phyloP scores from a whole-genome alignment of 2,113 vertebrate species.

The Barbus barbus region DNA sequence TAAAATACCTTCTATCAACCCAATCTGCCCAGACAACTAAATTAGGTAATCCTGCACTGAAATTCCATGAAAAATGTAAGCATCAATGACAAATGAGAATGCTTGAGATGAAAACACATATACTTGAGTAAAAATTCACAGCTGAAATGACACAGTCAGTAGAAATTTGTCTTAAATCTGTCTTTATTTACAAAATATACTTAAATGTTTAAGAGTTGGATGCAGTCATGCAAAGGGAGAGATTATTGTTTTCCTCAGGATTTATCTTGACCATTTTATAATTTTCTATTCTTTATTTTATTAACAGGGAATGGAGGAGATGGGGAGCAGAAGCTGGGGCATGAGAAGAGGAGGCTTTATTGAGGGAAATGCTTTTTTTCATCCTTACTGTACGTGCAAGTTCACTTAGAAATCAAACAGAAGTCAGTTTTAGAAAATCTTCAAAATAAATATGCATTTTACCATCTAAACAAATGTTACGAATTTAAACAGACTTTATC shows the following conservation, averaged over 20 bases:
- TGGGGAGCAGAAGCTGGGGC: not conserved
- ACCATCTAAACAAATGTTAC: conserved; percentile 65
- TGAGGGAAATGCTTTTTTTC: conserved; percentile 57
- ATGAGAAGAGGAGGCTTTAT: not conserved
- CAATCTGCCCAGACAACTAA: not conserved
- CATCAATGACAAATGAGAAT: not conserved
- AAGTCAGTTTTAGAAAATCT: conserved; percentile 67
- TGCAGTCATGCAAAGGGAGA: conserved; percentile 36
- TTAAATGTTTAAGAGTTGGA: conserved; percentile 78
- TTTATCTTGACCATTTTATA: not conserved
- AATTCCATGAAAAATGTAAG: not conserved
- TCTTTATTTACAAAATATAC: conserved; percentile 99
- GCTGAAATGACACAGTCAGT: conserved; percentile 1
- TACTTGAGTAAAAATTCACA: not conserved
- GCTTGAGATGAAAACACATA: not conserved
- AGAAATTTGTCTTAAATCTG: conserved; percentile 81
- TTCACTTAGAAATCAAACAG: conserved; percentile 63
- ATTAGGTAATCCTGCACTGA: not conserved
- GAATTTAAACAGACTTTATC: conserved; percentile 49
- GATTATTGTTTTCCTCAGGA: not conserved
- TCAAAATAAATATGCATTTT: conserved; percentile 80
- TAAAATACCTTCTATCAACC: not conserved
- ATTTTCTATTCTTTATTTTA: not conserved
- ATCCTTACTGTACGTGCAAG: conserved; percentile 78
- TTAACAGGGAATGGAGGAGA: not conserved